phyloP scores from a whole-genome alignment of 64 coral and sea anemone species.

The Stylophora pistillata region DNA sequence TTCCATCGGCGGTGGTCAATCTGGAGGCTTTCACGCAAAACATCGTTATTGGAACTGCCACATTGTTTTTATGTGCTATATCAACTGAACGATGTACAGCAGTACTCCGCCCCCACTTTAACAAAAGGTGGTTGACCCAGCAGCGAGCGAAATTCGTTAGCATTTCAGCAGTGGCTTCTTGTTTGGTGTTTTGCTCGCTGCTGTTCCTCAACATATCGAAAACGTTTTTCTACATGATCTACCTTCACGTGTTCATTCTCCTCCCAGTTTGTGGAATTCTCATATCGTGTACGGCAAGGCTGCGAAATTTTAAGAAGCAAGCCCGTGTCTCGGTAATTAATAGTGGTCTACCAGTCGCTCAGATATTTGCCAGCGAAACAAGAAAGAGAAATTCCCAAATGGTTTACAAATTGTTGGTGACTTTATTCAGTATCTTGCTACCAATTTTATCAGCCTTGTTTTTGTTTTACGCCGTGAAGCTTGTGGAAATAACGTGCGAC shows the following conservation, averaged over 20 bases:
- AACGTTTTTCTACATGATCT: constrained; percentile 13
- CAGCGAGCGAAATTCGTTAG: constrained; percentile 9
- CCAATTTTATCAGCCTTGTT: not conserved
- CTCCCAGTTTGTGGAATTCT: constrained; percentile 5
- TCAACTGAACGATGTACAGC: constrained; percentile 12
- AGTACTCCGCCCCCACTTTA: not conserved
- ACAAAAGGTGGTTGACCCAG: constrained; percentile 19
- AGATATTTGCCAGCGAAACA: not conserved
- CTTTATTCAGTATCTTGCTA: constrained; percentile 5
- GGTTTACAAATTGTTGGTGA: constrained; percentile 13
- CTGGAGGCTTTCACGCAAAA: constrained; percentile 6
- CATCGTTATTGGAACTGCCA: not conserved
- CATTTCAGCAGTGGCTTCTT: not conserved
- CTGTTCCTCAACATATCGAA: constrained; percentile 5
- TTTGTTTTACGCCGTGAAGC: constrained; percentile 6
- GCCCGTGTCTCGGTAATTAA: not conserved
- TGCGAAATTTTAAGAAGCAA: constrained; percentile 30
- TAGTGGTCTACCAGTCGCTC: not conserved
- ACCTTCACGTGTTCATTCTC: constrained; percentile 13
- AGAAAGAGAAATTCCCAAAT: constrained; percentile 12
- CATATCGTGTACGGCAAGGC: not conserved
- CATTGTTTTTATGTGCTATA: not conserved
- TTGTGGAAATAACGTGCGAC: constrained; percentile 7
- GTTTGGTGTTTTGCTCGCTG: constrained; percentile 1
- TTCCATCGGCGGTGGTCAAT: not conserved